Conservation (phyloP, 2,797 vertebrate genomes). For the Clamator glandarius region DNA sequence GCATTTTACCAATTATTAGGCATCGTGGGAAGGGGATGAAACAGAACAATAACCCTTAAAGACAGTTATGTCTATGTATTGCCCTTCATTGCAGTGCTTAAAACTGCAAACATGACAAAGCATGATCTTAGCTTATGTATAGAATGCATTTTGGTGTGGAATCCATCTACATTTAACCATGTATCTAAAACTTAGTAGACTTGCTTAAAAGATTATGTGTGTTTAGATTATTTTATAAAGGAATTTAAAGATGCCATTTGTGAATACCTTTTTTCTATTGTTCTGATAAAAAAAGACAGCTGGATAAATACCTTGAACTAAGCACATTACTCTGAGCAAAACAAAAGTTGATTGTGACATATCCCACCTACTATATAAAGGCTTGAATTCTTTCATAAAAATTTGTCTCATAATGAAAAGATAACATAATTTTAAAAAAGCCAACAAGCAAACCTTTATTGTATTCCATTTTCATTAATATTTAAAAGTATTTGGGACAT, state of each 20-base stretch:
- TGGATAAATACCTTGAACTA: background rate
- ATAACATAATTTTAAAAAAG: background rate
- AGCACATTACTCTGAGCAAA: background rate
- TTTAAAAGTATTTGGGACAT: background rate
- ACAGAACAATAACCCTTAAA: background rate
- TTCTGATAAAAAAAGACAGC: background rate
- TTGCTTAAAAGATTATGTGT: background rate
- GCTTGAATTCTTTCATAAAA: background rate
- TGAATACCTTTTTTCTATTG: background rate
- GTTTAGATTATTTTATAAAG: background rate
- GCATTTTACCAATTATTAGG: background rate
- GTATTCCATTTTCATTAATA: background rate
- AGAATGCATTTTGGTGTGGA: background rate
- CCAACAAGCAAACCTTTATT: background rate
- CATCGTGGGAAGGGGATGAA: background rate
- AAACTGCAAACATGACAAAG: background rate
- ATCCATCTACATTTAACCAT: background rate
- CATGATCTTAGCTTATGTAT: background rate
- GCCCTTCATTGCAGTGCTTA: background rate
- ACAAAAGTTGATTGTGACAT: background rate
- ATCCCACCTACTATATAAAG: background rate
- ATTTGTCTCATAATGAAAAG: background rate
- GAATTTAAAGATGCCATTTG: background rate
- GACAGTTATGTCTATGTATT: background rate
- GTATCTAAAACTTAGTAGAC: background rate